These are phyloP conservation scores for Porphyrio hochstetteri DNA, from an alignment of 2,113 vertebrate species.

Conservation along the genomic window DNA sequence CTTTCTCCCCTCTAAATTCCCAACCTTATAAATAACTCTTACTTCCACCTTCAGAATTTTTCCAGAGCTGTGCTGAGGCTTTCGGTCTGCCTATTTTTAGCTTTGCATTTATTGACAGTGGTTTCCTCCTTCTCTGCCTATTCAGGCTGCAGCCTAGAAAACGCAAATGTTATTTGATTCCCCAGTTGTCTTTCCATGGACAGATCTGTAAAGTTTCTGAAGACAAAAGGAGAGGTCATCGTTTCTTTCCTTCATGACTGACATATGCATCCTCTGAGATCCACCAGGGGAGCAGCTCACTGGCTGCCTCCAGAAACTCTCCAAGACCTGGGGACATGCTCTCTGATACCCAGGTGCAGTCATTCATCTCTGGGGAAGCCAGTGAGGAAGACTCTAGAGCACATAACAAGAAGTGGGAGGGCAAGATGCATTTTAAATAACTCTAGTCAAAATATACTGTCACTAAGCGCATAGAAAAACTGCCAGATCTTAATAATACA, in stretches of 20 bases:
- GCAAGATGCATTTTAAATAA: background rate
- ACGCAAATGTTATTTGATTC: background rate
- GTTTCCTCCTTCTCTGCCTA: conserved; percentile 32
- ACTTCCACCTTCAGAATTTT: conserved; percentile 59
- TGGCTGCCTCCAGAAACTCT: background rate
- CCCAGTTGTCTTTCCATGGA: background rate
- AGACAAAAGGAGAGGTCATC: background rate
- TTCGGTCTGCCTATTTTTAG: conserved; percentile 60
- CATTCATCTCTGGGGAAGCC: background rate
- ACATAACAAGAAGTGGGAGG: background rate
- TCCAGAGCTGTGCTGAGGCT: conserved; percentile 26
- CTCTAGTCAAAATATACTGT: background rate
- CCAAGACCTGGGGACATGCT: background rate
- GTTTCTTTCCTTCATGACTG: background rate
- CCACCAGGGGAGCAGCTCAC: background rate
- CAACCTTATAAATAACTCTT: conserved; percentile 54
- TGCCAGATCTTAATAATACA: background rate
- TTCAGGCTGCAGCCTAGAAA: conserved; percentile 12
- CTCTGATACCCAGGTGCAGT: background rate
- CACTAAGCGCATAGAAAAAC: background rate
- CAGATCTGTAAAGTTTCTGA: background rate
- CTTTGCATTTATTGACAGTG: conserved; percentile 51
- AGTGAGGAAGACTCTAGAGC: background rate
- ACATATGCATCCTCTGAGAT: background rate
- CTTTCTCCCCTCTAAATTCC: conserved; percentile 34